Evolutionary conservation across 2,888 invertebrate species (phyloP).

Genomic region (Torymus texanus): DNA sequence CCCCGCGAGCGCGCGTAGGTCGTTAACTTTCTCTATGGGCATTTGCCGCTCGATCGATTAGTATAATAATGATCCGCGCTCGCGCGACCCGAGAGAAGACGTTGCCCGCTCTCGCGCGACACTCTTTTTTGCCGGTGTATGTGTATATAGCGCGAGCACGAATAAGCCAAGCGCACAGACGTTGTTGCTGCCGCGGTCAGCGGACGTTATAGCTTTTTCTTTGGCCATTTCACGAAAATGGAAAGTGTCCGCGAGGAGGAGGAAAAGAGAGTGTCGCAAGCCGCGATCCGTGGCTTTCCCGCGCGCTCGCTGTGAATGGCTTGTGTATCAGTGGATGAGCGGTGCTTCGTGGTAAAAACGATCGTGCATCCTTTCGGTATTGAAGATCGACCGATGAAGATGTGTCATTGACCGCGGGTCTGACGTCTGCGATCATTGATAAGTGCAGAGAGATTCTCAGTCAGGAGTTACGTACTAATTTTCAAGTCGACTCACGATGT

Average conservation of each 20-base stretch:
- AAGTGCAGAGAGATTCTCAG: too few relatives aligned
- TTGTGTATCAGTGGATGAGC: too few relatives aligned
- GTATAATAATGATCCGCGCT: constrained; percentile 48
- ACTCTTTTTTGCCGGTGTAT: constrained; percentile 17
- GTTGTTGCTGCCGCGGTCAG: constrained; percentile 24
- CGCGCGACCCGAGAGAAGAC: constrained; percentile 28
- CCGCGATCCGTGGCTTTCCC: background rate
- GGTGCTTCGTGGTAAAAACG: too few relatives aligned
- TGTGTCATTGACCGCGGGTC: too few relatives aligned
- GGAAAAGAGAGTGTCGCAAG: constrained; percentile 5
- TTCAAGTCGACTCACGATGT: too few relatives aligned
- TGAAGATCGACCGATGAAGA: too few relatives aligned
- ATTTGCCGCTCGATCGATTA: constrained; percentile 56
- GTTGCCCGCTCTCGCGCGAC: constrained; percentile 18
- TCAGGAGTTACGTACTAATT: too few relatives aligned
- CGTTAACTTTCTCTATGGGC: constrained; percentile 54
- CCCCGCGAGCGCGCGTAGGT: constrained; percentile 7
- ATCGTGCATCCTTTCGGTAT: too few relatives aligned
- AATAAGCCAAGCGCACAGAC: background rate
- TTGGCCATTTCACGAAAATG: constrained; percentile 26
- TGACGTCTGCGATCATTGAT: too few relatives aligned
- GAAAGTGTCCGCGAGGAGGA: constrained; percentile 18
- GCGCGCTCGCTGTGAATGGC: too few relatives aligned
- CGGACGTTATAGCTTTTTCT: too few relatives aligned
- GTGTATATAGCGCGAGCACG: background rate